Base-by-base conservation (phyloP, 2,888 invertebrate species). In the Chaitophorus viminalis region DNA sequence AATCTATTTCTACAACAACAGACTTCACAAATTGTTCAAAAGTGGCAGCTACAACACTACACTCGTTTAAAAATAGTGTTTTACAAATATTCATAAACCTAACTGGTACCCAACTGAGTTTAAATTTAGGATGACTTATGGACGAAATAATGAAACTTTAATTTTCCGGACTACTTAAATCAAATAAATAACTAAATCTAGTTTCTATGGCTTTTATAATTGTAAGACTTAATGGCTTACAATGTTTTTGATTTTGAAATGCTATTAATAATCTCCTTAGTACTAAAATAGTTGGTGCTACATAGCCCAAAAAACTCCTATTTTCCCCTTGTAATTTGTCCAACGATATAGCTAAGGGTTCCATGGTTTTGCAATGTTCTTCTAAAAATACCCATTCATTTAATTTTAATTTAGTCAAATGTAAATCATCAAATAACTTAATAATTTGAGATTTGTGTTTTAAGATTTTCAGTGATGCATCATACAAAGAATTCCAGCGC, bases 311-410 rank as follows among this genome's bases (percentile, higher is more conserved):
- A 76, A 46, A 76, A 76, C 39, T 76, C 2, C 52, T 31, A 39
- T 54, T 77, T 54, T 33, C 77, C 1, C 54, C 77, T 6, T 54
- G 77, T 77, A 77, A 54, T 21, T 54, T 77, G 54, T 77, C 77
- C 54, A 77, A 31, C 3, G n/a, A n/a, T n/a, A n/a, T n/a, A n/a
- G 77, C 77, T 77, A 77, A 29, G 17, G 77, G 54, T 31, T 77
- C 77, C 77, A 54, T 77, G 31, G 25, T 31, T 39, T 77, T 54
- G n/a, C 54, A 18, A 54, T 77, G 8, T 29, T 77, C 77, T 21
- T 77, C 54, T 54, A 77, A 54, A 77, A 77, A 77, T 31, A 77
- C 52, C 77, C 54, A 77, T 54, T 77, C 52, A 77, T 77, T n/a
- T n/a, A n/a, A n/a, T n/a, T n/a, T n/a, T n/a, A n/a, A n/a, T n/a